Conservation (phyloP, 2,113 vertebrate species). For the Corythornis madagascariensis region DNA sequence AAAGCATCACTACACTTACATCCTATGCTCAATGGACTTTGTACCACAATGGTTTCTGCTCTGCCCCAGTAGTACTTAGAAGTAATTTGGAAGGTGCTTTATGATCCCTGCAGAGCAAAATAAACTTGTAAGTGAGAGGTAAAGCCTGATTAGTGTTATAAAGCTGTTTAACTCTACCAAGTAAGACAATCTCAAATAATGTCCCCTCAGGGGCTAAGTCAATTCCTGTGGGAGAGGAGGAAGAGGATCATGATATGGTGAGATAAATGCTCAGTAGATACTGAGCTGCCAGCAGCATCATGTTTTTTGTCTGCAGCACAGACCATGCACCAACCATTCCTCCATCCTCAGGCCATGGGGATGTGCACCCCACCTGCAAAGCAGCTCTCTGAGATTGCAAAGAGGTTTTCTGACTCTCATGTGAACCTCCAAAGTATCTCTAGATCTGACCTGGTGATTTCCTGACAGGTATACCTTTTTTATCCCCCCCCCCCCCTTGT, state of each 20-base stretch:
- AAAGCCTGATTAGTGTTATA: constrained; percentile 50
- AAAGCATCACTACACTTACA: not conserved
- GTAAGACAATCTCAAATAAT: constrained; percentile 23
- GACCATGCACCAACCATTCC: rapidly evolving
- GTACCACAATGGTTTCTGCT: constrained; percentile 28
- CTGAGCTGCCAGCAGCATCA: not conserved
- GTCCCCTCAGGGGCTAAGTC: not conserved
- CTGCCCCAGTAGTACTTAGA: not conserved
- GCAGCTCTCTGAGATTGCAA: not conserved
- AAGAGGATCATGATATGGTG: not conserved
- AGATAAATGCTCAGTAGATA: not conserved
- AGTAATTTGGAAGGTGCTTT: constrained; percentile 58
- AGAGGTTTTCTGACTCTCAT: not conserved
- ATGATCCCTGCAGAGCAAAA: constrained; percentile 54
- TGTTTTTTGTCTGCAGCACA: not conserved
- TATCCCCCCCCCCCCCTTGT: rapidly evolving
- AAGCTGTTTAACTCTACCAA: constrained; percentile 36
- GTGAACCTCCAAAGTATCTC: not conserved
- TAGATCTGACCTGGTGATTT: not conserved
- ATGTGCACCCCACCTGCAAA: not conserved
- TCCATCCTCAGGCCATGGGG: not conserved
- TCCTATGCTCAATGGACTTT: not conserved
- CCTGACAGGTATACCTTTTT: not conserved
- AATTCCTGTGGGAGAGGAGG: constrained; percentile 35
- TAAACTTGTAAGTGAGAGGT: constrained; percentile 45